Conservation (phyloP, 2,113 vertebrate species). For the Protomyctophum bolini region DNA sequence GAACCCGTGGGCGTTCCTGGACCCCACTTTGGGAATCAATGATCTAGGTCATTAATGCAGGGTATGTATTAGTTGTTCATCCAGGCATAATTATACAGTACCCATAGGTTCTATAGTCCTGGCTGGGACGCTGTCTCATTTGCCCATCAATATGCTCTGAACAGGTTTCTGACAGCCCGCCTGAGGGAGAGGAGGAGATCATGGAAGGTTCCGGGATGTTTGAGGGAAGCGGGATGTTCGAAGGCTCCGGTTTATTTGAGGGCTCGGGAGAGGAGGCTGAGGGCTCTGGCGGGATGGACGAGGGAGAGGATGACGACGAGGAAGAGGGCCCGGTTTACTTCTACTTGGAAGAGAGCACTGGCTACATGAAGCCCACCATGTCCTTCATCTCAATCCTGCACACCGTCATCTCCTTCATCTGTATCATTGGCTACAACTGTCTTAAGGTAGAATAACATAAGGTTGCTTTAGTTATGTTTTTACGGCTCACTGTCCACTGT, state of each 20-base stretch:
- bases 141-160: background rate
- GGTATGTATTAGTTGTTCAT: too few relatives aligned
- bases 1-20: too few relatives aligned
- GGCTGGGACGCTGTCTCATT: too few relatives aligned
- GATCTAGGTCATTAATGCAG: too few relatives aligned
- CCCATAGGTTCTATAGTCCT: too few relatives aligned
- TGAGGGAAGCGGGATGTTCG: constrained; percentile 75
- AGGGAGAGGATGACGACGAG: constrained; percentile 77
- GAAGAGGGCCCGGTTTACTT: constrained; percentile 87
- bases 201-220: constrained; percentile 66
- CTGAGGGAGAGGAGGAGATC: constrained; percentile 74
- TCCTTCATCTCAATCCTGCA: constrained; percentile 84
- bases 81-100: too few relatives aligned
- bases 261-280: constrained; percentile 76
- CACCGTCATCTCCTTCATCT: constrained; percentile 91
- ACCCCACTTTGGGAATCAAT: too few relatives aligned
- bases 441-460: constrained; percentile 78
- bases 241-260: constrained; percentile 76
- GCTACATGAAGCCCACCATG: constrained; percentile 93
- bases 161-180: constrained; percentile 87
- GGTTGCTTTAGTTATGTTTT: too few relatives aligned
- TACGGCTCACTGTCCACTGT: too few relatives aligned
- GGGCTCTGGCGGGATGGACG: constrained; percentile 76
- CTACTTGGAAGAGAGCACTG: constrained; percentile 94
- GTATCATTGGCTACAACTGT: constrained; percentile 97